These are phyloP conservation scores for Cyphomyrmex costatus DNA, from an alignment of 1,140 invertebrate genomes.

Conservation along the genomic window DNA sequence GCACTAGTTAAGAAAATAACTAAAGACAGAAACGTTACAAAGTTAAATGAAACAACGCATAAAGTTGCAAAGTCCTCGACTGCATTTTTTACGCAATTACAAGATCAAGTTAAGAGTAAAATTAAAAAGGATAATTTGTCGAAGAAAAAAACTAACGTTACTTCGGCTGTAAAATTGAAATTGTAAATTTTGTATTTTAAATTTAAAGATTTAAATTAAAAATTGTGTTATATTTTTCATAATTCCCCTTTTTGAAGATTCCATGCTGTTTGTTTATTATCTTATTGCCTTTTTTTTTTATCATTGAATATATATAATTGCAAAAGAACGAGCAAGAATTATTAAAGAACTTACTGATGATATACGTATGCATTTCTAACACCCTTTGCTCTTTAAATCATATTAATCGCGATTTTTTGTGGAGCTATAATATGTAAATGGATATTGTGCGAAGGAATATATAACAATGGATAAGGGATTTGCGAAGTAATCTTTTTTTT, in stretches of 20 bases:
- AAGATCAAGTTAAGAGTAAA: slow-evolving; percentile 90
- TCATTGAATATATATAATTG: slow-evolving; percentile 11
- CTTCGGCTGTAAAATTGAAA: slow-evolving; percentile 86
- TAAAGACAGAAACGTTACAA: slow-evolving; percentile 89
- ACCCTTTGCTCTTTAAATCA: slow-evolving; percentile 50
- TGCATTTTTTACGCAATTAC: slow-evolving; percentile 93
- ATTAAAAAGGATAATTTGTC: slow-evolving; percentile 83
- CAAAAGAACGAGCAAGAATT: slow-evolving; percentile 25
- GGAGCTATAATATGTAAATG: slow-evolving; percentile 43
- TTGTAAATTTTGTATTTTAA: slow-evolving; percentile 81
- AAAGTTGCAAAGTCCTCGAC: slow-evolving; percentile 92
- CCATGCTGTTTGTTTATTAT: background rate
- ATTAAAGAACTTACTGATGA: slow-evolving; percentile 41
- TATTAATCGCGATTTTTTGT: slow-evolving; percentile 36
- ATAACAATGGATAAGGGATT: slow-evolving; percentile 50
- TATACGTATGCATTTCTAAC: slow-evolving; percentile 59
- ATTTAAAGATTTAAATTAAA: slow-evolving; percentile 35
- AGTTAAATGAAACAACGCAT: slow-evolving; percentile 85
- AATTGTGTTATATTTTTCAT: slow-evolving; percentile 35
- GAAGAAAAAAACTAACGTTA: slow-evolving; percentile 80
- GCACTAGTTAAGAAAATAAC: slow-evolving; percentile 88
- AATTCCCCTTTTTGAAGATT: background rate
- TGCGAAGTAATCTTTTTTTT: slow-evolving; percentile 28
- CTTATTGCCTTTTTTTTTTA: background rate
- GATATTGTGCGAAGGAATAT: slow-evolving; percentile 61